These are phyloP conservation scores for Numenius arquata DNA, from an alignment of 2,113 vertebrate species.

Conservation along the genomic window DNA sequence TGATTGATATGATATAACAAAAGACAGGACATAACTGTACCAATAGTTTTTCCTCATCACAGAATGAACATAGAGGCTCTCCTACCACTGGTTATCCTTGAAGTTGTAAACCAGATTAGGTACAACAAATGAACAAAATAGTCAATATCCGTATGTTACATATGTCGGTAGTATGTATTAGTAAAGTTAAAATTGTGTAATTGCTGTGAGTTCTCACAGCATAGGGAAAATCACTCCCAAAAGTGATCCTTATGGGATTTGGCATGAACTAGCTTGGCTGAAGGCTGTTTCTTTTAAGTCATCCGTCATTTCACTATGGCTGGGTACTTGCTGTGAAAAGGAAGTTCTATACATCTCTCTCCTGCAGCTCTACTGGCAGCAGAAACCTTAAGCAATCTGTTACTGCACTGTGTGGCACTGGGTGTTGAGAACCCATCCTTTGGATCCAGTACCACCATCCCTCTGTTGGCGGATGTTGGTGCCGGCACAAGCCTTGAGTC, in stretches of 20 bases:
- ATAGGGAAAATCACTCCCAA: background rate
- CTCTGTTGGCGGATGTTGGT: background rate
- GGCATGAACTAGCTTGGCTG: background rate
- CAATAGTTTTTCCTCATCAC: background rate
- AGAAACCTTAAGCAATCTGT: background rate
- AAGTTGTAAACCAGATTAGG: background rate
- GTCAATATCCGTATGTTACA: background rate
- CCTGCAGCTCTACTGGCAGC: background rate
- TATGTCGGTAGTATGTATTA: background rate
- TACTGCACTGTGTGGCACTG: background rate
- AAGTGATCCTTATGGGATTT: background rate
- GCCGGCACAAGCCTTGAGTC: background rate
- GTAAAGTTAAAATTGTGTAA: background rate
- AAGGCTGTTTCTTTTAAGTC: background rate
- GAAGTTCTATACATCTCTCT: background rate
- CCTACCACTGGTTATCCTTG: background rate
- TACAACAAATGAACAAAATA: background rate
- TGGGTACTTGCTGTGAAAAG: background rate
- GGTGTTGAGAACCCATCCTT: background rate
- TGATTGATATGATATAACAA: background rate
- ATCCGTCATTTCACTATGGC: background rate
- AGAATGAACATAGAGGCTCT: background rate
- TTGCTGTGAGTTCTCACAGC: background rate
- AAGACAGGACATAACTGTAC: background rate
- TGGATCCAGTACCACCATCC: background rate